Conservation (phyloP, 2,113 vertebrate genomes). For the Petaurus breviceps region DNA sequence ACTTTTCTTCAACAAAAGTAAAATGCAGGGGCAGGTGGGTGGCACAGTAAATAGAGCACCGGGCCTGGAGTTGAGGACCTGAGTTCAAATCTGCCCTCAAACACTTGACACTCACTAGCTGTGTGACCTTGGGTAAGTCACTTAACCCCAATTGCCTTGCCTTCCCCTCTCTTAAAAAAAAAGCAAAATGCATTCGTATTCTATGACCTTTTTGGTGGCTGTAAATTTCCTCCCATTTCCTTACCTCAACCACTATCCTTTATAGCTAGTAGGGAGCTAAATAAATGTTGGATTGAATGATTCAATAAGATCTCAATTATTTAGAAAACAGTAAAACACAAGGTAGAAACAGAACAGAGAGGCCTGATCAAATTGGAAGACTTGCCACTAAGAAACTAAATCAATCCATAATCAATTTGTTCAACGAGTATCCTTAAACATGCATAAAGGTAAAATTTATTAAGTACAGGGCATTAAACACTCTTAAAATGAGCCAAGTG, state of each 20-base stretch:
- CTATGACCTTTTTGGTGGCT: background rate
- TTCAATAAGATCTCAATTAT: background rate
- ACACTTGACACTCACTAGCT: too few relatives aligned
- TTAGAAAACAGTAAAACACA: slow-evolving; percentile 38
- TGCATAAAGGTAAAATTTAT: slow-evolving; percentile 55
- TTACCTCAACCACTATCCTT: background rate
- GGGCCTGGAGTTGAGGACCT: too few relatives aligned
- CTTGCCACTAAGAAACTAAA: slow-evolving; percentile 41
- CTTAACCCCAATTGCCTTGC: too few relatives aligned
- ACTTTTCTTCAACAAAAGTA: background rate
- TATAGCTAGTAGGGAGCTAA: background rate
- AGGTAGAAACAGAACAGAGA: background rate
- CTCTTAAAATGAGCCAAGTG: slow-evolving; percentile 47
- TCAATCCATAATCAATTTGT: slow-evolving; percentile 39
- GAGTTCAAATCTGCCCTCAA: too few relatives aligned
- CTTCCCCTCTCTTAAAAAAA: background rate
- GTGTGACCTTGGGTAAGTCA: too few relatives aligned
- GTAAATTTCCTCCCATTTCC: background rate
- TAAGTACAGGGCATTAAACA: slow-evolving; percentile 62
- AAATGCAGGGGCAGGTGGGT: background rate
- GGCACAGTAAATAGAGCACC: too few relatives aligned
- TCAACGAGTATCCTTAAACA: slow-evolving; percentile 38
- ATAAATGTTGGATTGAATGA: background rate
- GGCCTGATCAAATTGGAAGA: slow-evolving; percentile 4
- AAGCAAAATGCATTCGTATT: background rate